phyloP scores from a whole-genome alignment of 2,888 invertebrate genomes.

The Bellardia bayeri region DNA sequence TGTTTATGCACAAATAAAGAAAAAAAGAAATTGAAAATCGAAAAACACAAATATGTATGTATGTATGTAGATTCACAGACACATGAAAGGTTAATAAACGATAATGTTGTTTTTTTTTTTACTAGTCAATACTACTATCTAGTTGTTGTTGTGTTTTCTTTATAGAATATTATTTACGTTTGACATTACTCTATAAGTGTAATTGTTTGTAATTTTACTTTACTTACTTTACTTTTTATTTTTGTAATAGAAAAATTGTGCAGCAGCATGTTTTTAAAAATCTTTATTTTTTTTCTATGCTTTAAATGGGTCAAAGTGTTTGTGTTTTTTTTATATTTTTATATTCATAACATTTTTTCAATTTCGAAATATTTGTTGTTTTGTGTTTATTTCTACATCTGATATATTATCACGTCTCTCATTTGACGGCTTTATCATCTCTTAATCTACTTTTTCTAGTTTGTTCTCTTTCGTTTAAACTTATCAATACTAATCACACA shows the following conservation, averaged over 20 bases:
- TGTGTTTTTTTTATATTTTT: neutral
- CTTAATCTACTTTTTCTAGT: neutral
- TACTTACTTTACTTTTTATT: neutral
- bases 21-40: neutral
- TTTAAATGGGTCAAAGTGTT: neutral
- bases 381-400: neutral
- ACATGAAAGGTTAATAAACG: constrained; percentile 52
- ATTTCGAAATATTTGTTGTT: constrained; percentile 1
- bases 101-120: constrained; percentile 34
- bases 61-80: too few relatives aligned
- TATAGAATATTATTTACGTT: neutral
- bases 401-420: neutral
- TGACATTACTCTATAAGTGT: neutral
- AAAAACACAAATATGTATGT: constrained; percentile 7
- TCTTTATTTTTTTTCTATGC: neutral
- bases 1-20: neutral
- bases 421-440: neutral
- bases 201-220: neutral
- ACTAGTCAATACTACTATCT: neutral
- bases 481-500: neutral
- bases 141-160: neutral
- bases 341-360: neutral
- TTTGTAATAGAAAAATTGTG: neutral
- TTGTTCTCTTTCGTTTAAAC: neutral
- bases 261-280: neutral